Evolutionary conservation across 2,113 vertebrate genomes (phyloP).

Genomic region (Poeciliopsis retropinna): DNA sequence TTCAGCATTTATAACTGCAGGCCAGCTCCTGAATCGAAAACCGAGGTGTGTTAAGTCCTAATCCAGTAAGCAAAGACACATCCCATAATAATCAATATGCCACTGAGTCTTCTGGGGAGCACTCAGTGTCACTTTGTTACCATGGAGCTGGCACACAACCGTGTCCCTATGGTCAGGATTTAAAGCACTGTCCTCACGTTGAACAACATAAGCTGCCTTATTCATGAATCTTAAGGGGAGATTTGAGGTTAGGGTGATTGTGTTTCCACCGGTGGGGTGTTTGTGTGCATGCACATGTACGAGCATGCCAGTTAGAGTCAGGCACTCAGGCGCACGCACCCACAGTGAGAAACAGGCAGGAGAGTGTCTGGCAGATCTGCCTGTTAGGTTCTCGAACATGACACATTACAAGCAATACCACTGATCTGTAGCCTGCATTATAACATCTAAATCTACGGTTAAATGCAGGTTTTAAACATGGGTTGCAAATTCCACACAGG

Average conservation of each 20-base stretch:
- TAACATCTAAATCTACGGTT: background rate
- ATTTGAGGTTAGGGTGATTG: constrained; percentile 37
- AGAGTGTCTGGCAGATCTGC: constrained; percentile 11
- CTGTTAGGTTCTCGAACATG: constrained; percentile 10
- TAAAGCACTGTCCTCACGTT: constrained; percentile 38
- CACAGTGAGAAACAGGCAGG: background rate
- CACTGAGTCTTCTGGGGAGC: constrained; percentile 45
- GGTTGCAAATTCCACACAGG: background rate
- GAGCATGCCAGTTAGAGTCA: background rate
- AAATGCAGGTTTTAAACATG: background rate
- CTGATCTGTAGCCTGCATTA: background rate
- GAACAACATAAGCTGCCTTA: constrained; percentile 41
- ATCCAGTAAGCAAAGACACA: constrained; percentile 44
- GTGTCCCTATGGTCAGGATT: constrained; percentile 43
- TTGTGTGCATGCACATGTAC: background rate
- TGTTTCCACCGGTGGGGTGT: constrained; percentile 4
- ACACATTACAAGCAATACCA: constrained; percentile 30
- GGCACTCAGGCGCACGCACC: background rate
- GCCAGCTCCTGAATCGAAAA: constrained; percentile 7
- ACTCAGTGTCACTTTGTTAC: constrained; percentile 34
- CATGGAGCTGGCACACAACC: constrained; percentile 49
- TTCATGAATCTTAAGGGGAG: constrained; percentile 40
- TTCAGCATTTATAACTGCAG: constrained; percentile 20
- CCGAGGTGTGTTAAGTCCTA: constrained; percentile 30
- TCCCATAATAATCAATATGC: constrained; percentile 57